Base-by-base conservation (phyloP, 2,113 vertebrate species). In the Thalassoma bifasciatum region DNA sequence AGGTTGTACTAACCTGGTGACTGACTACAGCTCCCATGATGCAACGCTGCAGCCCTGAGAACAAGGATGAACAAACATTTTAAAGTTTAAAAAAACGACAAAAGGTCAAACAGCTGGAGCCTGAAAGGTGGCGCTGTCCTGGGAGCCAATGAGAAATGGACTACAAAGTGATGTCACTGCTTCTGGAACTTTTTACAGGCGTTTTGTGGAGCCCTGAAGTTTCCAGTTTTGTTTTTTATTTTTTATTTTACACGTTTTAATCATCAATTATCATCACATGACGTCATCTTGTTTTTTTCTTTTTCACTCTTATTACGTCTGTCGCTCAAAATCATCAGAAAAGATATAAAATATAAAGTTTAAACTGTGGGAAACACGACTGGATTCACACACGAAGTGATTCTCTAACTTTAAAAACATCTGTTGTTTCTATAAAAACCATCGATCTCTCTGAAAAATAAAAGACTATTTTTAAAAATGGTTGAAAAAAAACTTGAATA, bases 1-100 rank as follows among this genome's bases (percentile, higher is more conserved):
- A 73, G 30, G 58, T 21, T 72, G 46, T 79, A 81, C 80, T 85
- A 83, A 88, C 83, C 60, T 7, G 42, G 67, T 14, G 67, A 26
- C 64, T 69, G 73, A 80, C 79, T 54, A 34, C 66, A 80, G 59
- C 71, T 60, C 75, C 80, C 82, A 85, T 0, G 2, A 84, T 81
- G 86, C 79, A 79, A 62, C 21, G 2, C 37, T 6, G 57, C 59
- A 36, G 57, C 62, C 53, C 23, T 21, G 72, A 49, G 13, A 5
- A 53, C 38, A 42, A 47, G 0, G 8, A 60, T 1, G 4, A 66
- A n/a, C n/a, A 21, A 66, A 46, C 46, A 17, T 60, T 65, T 62
- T 2, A 9, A 23, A 62, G 7, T n/a, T 10, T 51, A 52, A 36
- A 22, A 22, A 49, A 30, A 30, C 3, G 6, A 30, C 53, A 12